phyloP scores from a whole-genome alignment of 2,797 vertebrate species.

The Pristis pectinata region DNA sequence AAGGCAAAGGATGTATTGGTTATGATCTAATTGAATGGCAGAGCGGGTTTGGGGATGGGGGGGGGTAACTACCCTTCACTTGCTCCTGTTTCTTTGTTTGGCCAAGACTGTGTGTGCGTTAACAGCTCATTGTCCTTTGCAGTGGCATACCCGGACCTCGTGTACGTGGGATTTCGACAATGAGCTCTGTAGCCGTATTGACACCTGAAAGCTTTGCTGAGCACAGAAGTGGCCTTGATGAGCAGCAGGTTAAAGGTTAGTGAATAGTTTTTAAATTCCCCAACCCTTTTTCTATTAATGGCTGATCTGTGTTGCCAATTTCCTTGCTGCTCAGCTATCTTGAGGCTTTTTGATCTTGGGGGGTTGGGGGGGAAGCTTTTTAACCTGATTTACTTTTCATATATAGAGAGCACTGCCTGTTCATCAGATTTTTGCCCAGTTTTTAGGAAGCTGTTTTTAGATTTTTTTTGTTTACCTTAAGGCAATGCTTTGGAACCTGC shows the following conservation, averaged over 20 bases:
- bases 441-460: too few species aligned
- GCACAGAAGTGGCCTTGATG: slow-evolving; percentile 90
- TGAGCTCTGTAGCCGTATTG: slow-evolving; percentile 99
- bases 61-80: too few species aligned
- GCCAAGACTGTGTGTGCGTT: background rate
- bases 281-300: too few species aligned
- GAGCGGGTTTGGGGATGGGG: too few species aligned
- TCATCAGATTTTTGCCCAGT: too few species aligned
- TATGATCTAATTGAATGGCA: too few species aligned
- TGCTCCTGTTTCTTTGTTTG: background rate
- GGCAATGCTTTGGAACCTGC: too few species aligned
- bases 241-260: slow-evolving; percentile 78
- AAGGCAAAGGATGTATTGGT: too few species aligned
- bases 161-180: slow-evolving; percentile 88
- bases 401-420: too few species aligned
- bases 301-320: background rate
- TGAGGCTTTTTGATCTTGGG: background rate
- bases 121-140: slow-evolving; percentile 23
- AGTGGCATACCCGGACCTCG: slow-evolving; percentile 94
- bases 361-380: too few species aligned
- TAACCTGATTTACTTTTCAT: too few species aligned
- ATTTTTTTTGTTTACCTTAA: too few species aligned
- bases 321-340: background rate
- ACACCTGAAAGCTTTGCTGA: slow-evolving; percentile 99
- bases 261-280: background rate